Conservation (phyloP, 2,113 vertebrate species). For the Pollimyrus isidori region DNA sequence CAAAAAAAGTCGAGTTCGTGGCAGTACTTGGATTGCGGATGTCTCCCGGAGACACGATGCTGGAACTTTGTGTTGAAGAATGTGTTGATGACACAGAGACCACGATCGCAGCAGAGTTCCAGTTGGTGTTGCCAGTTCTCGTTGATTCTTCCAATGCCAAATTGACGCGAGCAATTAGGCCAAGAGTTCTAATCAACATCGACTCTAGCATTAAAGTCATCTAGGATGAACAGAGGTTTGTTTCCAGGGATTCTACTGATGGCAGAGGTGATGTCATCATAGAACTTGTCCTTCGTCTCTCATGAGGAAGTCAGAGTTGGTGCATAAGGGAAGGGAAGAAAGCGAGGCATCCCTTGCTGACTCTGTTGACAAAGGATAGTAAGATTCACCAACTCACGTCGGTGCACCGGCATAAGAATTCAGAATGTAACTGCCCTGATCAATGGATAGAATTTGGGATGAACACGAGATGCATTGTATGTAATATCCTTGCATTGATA, state of each 20-base stretch:
- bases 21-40: conserved; percentile 9
- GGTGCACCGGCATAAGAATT: background rate
- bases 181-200: background rate
- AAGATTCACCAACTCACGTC: no score
- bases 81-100: conserved; percentile 12
- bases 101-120: conserved; percentile 13
- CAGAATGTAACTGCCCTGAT: background rate
- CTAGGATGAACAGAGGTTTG: background rate
- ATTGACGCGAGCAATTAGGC: background rate
- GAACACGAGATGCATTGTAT: background rate
- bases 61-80: conserved; percentile 17
- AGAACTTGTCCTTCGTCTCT: background rate
- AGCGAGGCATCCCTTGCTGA: no score
- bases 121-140: background rate
- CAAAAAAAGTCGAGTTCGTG: conserved; percentile 15
- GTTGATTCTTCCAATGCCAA: background rate
- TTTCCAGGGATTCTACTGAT: background rate
- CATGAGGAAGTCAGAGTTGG: background rate
- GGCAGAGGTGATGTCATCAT: background rate
- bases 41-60: conserved; percentile 13
- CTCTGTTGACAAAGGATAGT: no score
- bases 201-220: background rate
- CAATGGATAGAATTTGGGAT: background rate
- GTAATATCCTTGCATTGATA: background rate
- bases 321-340: background rate